Evolutionary conservation across 30 jellyfish, hydroid and myxozoan species (phyloP).

Genomic region (Sanderia malayensis): DNA sequence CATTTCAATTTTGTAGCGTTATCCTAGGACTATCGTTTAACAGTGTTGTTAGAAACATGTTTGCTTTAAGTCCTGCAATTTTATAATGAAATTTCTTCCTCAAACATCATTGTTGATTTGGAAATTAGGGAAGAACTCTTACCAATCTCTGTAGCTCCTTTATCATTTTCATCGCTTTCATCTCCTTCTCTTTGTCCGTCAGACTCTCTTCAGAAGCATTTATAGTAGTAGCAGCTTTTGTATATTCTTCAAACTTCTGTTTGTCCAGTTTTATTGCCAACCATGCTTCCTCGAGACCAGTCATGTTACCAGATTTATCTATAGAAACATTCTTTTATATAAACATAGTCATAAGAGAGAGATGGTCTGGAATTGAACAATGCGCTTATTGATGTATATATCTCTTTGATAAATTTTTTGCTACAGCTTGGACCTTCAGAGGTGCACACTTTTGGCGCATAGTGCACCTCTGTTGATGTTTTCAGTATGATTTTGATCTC

Average conservation of each 20-base stretch:
- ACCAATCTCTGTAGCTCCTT: conserved; percentile 44
- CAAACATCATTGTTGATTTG: neutral
- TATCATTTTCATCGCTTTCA: conserved; percentile 16
- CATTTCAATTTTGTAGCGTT: neutral
- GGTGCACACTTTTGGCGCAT: too few species aligned
- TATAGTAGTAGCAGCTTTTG: conserved; percentile 3
- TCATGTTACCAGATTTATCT: conserved; percentile 29
- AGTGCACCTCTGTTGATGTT: neutral
- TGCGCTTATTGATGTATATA: neutral
- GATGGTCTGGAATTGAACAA: neutral
- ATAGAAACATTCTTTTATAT: neutral
- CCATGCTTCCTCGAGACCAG: conserved; percentile 41
- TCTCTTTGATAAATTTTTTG: neutral
- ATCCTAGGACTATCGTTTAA: neutral
- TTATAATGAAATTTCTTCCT: neutral
- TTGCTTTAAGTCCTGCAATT: conserved; percentile 2
- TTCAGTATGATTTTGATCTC: neutral
- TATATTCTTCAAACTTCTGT: conserved; percentile 6
- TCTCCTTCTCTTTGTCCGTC: conserved; percentile 28
- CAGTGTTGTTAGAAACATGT: neutral
- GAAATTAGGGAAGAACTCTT: conserved; percentile 7
- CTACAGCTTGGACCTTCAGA: neutral
- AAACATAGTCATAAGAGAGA: conserved; percentile 1
- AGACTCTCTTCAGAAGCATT: conserved; percentile 32
- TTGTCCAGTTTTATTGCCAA: conserved; percentile 11